Base-by-base conservation (phyloP, 1,140 invertebrate species). In the Aphelenchoides fujianensis region DNA sequence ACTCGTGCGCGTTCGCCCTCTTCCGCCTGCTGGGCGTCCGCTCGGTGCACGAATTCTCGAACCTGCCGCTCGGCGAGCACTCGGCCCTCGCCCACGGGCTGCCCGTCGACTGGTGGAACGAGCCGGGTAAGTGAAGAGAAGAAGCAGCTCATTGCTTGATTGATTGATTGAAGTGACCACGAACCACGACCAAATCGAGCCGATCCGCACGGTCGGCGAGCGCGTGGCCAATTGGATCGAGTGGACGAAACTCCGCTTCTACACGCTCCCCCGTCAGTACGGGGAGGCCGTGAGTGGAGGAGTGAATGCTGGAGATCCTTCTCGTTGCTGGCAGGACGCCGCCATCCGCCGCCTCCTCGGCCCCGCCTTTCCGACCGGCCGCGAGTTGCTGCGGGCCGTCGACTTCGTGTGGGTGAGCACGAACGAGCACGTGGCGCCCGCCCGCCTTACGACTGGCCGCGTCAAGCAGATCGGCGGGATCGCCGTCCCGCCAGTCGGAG, bases 381-480 rank as follows among this genome's bases (percentile, higher is more conserved):
- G 37, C 12, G 55, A 78, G 36, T 32, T 76, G 54, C n/a, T 69
- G 2, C 19, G 28, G n/a, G 28, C 28, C 16, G 74, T 67, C 36
- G 36, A 31, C 54, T 67, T 68, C 31, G 5, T 67, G 34, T 74
- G 79, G 35, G 12, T 76, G 7, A 76, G 79, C 57, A 75, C 75
- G 27, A 53, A 75, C 37, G 74, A 76, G 52, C 37, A 75, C 36
- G 35, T 76, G 12, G 76, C 78, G 35, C 35, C 75, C 12, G 28
- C 77, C 27, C 36, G 59, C 23, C 59, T 64, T 19, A 69, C 32
- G 27, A 66, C 78, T 12, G 2, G 30, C 19, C 72, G 79, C 61
- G 68, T 76, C 34, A 74, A 79, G 35, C 48, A 79, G 27, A 75
- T 76, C 64, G 74, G 74, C 31, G 54, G 71, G 27, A 23, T 72